phyloP scores from a whole-genome alignment of 2,797 vertebrate genomes.

The Heteromormyrus szaboi region DNA sequence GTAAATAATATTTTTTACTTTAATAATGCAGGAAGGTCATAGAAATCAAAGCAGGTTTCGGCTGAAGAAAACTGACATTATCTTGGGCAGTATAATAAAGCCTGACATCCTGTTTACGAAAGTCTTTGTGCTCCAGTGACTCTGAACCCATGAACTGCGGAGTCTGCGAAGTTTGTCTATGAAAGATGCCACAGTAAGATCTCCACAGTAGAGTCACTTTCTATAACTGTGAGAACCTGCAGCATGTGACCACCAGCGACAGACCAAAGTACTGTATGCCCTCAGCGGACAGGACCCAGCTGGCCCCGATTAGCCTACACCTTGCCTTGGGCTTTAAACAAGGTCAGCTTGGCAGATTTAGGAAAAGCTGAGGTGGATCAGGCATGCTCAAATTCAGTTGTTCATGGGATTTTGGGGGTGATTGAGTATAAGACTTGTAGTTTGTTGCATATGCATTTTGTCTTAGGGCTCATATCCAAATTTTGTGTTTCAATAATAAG shows the following conservation, averaged over 20 bases:
- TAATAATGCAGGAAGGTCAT: conserved; percentile 2
- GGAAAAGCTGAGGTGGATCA: background rate
- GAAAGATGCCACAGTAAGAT: background rate
- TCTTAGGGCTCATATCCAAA: background rate
- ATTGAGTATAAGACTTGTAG: background rate
- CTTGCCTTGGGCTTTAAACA: background rate
- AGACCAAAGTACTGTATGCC: background rate
- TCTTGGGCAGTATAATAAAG: background rate
- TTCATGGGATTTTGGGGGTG: background rate
- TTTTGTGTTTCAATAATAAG: background rate
- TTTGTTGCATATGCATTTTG: background rate
- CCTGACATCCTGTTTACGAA: background rate
- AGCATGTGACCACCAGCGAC: background rate
- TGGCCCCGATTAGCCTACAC: background rate
- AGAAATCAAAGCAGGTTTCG: background rate
- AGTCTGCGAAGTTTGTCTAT: background rate
- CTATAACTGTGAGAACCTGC: background rate
- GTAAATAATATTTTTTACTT: background rate
- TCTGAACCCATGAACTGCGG: background rate
- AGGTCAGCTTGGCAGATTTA: background rate
- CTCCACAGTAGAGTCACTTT: background rate
- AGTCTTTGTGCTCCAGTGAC: background rate
- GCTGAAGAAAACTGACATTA: background rate
- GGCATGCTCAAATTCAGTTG: background rate
- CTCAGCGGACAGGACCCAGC: background rate